These are phyloP conservation scores for Brachionus plicatilis DNA, from an alignment of 1,140 invertebrate genomes.

Conservation along the genomic window DNA sequence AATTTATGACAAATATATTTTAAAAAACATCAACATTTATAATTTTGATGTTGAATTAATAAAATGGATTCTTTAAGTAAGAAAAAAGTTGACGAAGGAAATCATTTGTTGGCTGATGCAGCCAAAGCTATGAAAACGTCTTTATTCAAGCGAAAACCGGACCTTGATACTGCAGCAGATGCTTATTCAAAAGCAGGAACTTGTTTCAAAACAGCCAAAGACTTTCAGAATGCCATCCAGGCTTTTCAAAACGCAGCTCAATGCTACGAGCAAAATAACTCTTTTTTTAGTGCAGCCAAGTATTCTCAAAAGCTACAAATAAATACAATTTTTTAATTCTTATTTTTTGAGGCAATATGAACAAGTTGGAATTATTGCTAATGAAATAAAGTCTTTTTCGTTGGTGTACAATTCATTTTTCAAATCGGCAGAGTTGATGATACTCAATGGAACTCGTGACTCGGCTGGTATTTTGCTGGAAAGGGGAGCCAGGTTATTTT, in stretches of 20 bases:
- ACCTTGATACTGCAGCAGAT: slow-evolving; percentile 2
- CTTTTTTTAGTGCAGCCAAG: slow-evolving; percentile 22
- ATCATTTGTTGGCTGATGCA: not conserved
- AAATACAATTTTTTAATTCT: not conserved
- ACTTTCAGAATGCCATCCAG: slow-evolving; percentile 25
- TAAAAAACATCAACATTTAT: not conserved
- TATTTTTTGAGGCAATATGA: slow-evolving; percentile 21
- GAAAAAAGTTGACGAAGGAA: slow-evolving; percentile 18
- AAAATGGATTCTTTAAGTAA: slow-evolving; percentile 35
- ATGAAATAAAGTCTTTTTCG: not conserved
- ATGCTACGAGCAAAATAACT: slow-evolving; percentile 10
- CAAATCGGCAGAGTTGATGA: slow-evolving; percentile 20
- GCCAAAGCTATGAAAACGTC: slow-evolving; percentile 30
- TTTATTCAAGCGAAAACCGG: slow-evolving; percentile 31
- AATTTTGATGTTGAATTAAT: not conserved
- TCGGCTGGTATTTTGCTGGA: slow-evolving; percentile 19
- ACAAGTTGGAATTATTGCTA: slow-evolving; percentile 5
- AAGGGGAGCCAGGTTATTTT: slow-evolving; percentile 8
- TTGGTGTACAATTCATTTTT: not conserved
- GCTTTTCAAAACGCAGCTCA: slow-evolving; percentile 4
- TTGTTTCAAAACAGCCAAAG: slow-evolving; percentile 36
- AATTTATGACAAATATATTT: not conserved
- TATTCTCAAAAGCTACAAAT: not conserved
- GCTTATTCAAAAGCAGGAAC: not conserved
- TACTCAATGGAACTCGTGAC: slow-evolving; percentile 3